A percentile compares a stretch with the other conserved stretches of the same genome.
These are phyloP conservation scores for Amphipoea oculea DNA, from an alignment of 2,888 invertebrate species.

Conservation along the genomic window DNA sequence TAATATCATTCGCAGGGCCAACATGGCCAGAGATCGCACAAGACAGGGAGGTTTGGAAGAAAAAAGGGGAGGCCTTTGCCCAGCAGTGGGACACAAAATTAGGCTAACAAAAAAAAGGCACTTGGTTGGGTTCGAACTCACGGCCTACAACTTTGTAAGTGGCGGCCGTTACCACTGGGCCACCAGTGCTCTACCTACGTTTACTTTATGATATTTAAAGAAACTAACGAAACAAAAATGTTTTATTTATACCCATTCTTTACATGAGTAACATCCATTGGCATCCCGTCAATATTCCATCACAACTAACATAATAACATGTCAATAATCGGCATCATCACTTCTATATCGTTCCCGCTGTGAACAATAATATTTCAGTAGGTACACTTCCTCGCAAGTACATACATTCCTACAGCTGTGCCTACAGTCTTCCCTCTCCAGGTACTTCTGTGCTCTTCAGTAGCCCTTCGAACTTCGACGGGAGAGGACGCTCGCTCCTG, in stretches of 20 bases:
- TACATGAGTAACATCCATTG: conserved; percentile 1
- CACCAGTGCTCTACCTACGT: neutral
- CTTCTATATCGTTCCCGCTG: conserved; percentile 37
- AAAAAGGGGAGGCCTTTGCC: too few species aligned
- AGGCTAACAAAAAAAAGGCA: too few species aligned
- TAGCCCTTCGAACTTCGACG: conserved; percentile 45
- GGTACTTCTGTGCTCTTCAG: conserved; percentile 21
- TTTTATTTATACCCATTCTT: conserved; percentile 1
- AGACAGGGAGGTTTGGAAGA: too few species aligned
- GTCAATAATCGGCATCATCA: conserved; percentile 40
- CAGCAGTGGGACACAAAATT: too few species aligned
- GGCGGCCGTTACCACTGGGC: too few species aligned
- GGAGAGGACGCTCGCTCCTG: conserved; percentile 41
- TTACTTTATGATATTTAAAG: neutral
- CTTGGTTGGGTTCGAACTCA: too few species aligned
- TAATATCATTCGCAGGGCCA: too few species aligned
- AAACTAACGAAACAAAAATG: neutral
- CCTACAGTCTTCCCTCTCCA: conserved; percentile 17
- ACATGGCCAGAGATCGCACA: too few species aligned
- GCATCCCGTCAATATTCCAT: conserved; percentile 18
- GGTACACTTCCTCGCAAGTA: conserved; percentile 4
- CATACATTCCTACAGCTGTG: conserved; percentile 3
- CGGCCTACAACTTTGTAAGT: too few species aligned
- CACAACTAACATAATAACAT: conserved; percentile 15
- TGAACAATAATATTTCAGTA: conserved; percentile 35